Percentiles rank a stretch among this genome's conserved stretches.
These are phyloP conservation scores for Drosophila cognata DNA, from an alignment of 2,888 invertebrate genomes.

Conservation along the genomic window DNA sequence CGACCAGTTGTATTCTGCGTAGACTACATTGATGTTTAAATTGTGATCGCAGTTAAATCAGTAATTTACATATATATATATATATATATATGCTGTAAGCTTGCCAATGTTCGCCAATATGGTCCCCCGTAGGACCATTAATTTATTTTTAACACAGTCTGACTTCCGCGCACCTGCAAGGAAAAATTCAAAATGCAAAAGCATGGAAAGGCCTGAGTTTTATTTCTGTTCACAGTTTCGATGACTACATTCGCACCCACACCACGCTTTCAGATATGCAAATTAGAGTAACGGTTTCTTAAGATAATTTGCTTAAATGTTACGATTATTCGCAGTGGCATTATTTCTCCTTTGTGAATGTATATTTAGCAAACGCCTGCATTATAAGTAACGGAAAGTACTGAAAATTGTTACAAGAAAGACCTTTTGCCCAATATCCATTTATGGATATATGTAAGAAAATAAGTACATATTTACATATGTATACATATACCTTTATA, in stretches of 20 bases:
- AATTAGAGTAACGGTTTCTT: constrained; percentile 10
- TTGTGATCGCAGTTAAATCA: not conserved
- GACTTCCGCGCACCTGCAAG: constrained; percentile 42
- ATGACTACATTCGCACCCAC: constrained; percentile 15
- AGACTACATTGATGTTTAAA: not conserved
- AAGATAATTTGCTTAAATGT: constrained; percentile 7
- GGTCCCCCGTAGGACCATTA: not conserved
- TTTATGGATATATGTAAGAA: not conserved
- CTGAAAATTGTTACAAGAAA: not conserved
- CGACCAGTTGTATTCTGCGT: not conserved
- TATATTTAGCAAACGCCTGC: not conserved
- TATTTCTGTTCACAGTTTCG: not conserved
- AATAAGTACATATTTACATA: not conserved
- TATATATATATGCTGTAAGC: not conserved
- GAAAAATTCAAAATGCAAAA: constrained; percentile 9
- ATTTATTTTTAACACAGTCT: constrained; percentile 6
- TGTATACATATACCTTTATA: not conserved
- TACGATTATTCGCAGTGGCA: not conserved
- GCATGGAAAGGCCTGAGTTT: constrained; percentile 1
- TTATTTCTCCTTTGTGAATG: not conserved
- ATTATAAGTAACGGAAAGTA: not conserved
- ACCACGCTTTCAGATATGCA: constrained; percentile 13
- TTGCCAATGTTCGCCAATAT: constrained; percentile 3
- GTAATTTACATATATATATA: not conserved
- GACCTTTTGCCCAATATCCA: not conserved